These are phyloP conservation scores for Amazona guildingii DNA, from an alignment of 2,113 vertebrate species.

Conservation along the genomic window DNA sequence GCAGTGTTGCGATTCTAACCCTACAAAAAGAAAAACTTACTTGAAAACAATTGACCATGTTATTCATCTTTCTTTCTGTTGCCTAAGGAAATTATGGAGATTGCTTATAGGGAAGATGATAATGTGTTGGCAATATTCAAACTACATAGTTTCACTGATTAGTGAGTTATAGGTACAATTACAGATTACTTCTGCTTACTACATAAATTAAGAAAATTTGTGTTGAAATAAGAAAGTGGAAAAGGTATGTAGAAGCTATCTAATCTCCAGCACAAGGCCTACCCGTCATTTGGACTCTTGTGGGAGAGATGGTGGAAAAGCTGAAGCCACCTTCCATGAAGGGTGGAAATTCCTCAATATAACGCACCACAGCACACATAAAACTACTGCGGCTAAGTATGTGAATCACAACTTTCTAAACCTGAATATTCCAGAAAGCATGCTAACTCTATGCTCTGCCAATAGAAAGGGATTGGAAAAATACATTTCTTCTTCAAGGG, in stretches of 20 bases:
- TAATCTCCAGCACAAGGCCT: neutral
- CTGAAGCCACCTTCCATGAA: neutral
- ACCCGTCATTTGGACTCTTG: fast-evolving
- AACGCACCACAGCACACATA: neutral
- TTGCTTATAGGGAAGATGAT: neutral
- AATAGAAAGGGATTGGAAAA: neutral
- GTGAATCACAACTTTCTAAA: conserved; percentile 19
- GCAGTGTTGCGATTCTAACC: neutral
- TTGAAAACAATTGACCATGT: neutral
- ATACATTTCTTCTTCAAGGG: neutral
- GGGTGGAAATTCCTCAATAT: neutral
- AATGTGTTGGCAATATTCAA: neutral
- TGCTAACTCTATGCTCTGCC: neutral
- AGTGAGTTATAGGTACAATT: neutral
- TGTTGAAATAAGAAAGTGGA: neutral
- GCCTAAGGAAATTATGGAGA: neutral
- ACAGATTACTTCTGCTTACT: neutral
- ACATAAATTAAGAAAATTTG: neutral
- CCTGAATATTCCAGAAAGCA: conserved; percentile 11
- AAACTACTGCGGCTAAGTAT: neutral
- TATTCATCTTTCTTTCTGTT: neutral
- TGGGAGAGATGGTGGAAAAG: neutral
- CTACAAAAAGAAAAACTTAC: neutral
- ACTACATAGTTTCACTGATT: neutral
- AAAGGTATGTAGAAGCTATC: neutral